Evolutionary conservation across 2,113 vertebrate species (phyloP), one percentile per base, ranked within the genome.

Genomic region (Festucalex cinctus): DNA sequence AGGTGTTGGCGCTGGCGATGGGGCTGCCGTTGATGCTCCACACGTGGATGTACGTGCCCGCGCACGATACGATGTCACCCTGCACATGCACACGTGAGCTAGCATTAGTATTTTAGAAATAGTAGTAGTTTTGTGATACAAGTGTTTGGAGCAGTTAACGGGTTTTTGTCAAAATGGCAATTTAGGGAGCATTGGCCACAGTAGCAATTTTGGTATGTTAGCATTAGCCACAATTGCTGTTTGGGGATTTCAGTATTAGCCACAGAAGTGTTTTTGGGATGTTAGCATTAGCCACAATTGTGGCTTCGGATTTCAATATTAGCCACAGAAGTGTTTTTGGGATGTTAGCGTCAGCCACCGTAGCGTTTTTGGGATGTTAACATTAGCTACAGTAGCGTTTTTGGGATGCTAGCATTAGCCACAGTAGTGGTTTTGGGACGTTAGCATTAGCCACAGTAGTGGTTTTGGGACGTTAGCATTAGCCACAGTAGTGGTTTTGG

Each of bases 11-110:
- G 1, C 96, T 99, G 77, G 96, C 93, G 0, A 97, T 88, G 0
- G 97, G 97, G 81, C 93, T 97, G 74, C 97, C 97, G 0, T 99
- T 99, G 37, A 99, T 99, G 90, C 96, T 99, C 97, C 97, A 99
- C 58, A 99, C 93, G 0, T 98, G 95, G 77, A 98, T 97, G 57
- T 97, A 93, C 0, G 96, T 99, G 26, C 96, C 97, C 0, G 96
- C 96, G 5, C 96, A 95, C 0, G 96, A 99, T 41, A 99, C 96
- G 0, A 99, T 94, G 71, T 99, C 97, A 3, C 97, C 97, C 97
- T 99, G 81, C 20, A n/a, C 48, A 22, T n/a, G n/a, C 48, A 22
- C n/a, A 51, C 20, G 1, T 20, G 2, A 22, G 48, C 20, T 51
- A 51, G 20, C 48, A 4, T 51, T 51, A 51, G 58, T 16, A 54